Evolutionary conservation across 2,888 invertebrate genomes (phyloP), one percentile per base, ranked within the genome.

Genomic region (Apodemia zela): DNA sequence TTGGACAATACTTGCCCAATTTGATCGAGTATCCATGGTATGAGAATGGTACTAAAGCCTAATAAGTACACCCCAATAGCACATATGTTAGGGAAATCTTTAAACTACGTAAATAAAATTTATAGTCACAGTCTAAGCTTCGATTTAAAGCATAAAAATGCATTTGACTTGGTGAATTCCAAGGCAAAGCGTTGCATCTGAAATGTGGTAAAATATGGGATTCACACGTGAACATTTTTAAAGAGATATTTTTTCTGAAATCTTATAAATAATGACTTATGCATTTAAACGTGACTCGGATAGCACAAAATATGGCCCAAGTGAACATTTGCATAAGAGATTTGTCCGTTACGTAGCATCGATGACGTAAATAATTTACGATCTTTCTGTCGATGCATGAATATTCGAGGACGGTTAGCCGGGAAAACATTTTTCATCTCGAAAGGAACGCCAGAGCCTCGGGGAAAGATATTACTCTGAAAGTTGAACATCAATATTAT

Each of bases 401-500:
- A 85, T 83, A 83, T 81, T 82, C 81, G 77, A 80, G 76, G 75
- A 77, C 77, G 78, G 75, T 78, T 76, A 77, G 74, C 75, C 74
- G 74, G 75, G 74, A 75, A 78, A 84, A 80, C 77, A 83, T 84
- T 83, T 82, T 84, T 81, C 84, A 84, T 82, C 76, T 75, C 73
- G 73, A 77, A 73, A 79, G 75, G 79, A 78, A 76, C 77, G 76
- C 74, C 72, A 69, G 74, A 76, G 76, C 75, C 73, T 74, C 73
- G 71, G 74, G 72, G 76, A 79, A 77, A 75, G 78, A 82, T 85
- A 86, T 85, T 85, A 80, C 80, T 81, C 80, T 80, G 80, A 80
- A 85, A 85, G 78, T 83, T 82, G 77, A 81, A 79, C 78, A 73
- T 69, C 77, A 73, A 82, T 87, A 82, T 86, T 82, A 85, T 85